Conservation (phyloP, 1,140 invertebrate genomes). For the Micrasema longulum region DNA sequence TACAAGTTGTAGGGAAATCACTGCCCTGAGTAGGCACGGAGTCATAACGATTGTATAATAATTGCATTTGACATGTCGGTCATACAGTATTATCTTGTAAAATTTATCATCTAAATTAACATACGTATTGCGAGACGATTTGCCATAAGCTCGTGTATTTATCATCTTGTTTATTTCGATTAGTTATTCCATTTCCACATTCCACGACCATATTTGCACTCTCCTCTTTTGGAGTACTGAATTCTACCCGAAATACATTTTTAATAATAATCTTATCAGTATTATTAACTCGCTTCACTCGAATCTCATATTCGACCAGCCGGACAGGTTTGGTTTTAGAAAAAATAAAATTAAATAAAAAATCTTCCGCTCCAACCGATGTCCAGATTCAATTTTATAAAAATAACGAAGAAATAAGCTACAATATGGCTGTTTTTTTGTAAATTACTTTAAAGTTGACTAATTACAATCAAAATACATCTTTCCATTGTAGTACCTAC, state of each 20-base stretch:
- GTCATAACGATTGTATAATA: conserved; percentile 26
- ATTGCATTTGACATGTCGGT: conserved; percentile 30
- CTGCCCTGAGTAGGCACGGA: neutral
- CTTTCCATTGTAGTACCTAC: no score
- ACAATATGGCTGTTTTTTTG: no score
- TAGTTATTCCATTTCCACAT: conserved; percentile 41
- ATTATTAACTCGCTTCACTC: conserved; percentile 12
- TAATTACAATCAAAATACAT: no score
- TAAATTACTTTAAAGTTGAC: no score
- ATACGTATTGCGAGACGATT: conserved; percentile 29
- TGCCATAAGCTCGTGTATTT: conserved; percentile 34
- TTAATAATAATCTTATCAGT: conserved; percentile 17
- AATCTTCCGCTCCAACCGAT: neutral
- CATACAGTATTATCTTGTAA: conserved; percentile 31
- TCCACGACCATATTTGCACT: conserved; percentile 14
- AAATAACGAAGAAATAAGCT: no score
- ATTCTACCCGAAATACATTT: conserved; percentile 5
- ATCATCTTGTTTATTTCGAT: conserved; percentile 39
- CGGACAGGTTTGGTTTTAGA: neutral
- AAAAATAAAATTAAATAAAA: neutral
- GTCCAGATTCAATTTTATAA: no score
- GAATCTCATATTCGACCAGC: neutral
- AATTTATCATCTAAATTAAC: conserved; percentile 37
- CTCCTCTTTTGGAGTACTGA: neutral
- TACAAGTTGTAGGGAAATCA: neutral